These are phyloP conservation scores for Nymphalis io DNA, from an alignment of 1,140 invertebrate genomes.

Conservation along the genomic window DNA sequence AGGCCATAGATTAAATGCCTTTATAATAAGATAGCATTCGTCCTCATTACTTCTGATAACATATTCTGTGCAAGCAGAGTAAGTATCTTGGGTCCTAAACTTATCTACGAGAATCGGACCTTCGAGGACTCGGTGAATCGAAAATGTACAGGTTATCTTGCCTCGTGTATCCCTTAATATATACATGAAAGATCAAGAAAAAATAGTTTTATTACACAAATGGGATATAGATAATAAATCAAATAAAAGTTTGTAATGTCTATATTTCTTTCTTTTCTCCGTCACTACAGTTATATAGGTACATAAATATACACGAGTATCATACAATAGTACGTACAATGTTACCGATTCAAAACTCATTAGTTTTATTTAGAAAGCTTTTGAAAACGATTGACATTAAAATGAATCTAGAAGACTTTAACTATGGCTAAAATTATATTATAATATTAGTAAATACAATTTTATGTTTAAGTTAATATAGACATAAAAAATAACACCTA, in stretches of 20 bases:
- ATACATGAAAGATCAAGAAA: too few relatives aligned
- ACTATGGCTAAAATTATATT: constrained; percentile 4
- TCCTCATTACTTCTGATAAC: too few relatives aligned
- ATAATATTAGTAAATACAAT: constrained; percentile 6
- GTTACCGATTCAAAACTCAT: constrained; percentile 14
- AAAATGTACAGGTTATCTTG: too few relatives aligned
- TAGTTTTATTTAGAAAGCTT: background rate
- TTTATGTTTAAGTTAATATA: constrained; percentile 2
- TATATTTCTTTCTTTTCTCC: constrained; percentile 56
- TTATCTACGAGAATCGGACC: too few relatives aligned
- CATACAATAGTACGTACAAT: constrained; percentile 29
- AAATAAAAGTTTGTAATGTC: constrained; percentile 73
- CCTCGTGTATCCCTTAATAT: too few relatives aligned
- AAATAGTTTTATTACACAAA: too few relatives aligned
- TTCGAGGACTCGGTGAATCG: too few relatives aligned
- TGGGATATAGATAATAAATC: constrained; percentile 78
- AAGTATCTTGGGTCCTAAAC: too few relatives aligned
- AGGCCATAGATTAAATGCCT: too few relatives aligned
- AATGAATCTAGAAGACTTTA: constrained; percentile 1
- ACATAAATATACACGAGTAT: constrained; percentile 40
- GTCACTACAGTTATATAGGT: constrained; percentile 10
- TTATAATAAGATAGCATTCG: too few relatives aligned
- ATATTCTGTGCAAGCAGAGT: too few relatives aligned
- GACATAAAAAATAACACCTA: background rate
- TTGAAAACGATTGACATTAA: background rate